Evolutionary conservation across 2,888 invertebrate species (phyloP), one percentile per base, ranked within the genome.

Genomic region (Neelides folsomi): DNA sequence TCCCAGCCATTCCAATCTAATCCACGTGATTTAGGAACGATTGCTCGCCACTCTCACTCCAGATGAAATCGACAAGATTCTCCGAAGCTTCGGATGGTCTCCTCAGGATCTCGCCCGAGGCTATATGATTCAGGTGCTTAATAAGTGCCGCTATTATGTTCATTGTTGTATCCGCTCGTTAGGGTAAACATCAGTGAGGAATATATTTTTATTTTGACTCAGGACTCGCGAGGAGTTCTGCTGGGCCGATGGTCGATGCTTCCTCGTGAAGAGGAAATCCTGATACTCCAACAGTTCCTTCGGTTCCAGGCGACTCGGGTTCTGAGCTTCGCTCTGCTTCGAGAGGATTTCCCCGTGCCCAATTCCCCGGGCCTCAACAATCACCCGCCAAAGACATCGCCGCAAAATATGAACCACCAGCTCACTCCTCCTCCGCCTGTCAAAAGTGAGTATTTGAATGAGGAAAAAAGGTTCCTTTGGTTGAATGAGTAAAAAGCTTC

Each of bases 221-320:
- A 88, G 87, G 86, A 87, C 75, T 78, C 82, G 66, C 80, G 83
- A 72, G 83, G 86, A 66, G 79, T 80, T 71, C 77, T 83, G 68
- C 77, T 88, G 72, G 87, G 87, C 76, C 80, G 83, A 77, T 90
- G 89, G 89, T 81, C 81, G 68, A 82, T 88, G 68, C 83, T 85
- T 70, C 83, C 83, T 66, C 77, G 81, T 67, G 85, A 88, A 70
- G 90, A 90, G 73, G 89, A 90, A 75, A 85, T 83, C 69, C 77
- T 89, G 73, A 87, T 89, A 64, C 77, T 92, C 63, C 88, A 89
- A 71, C 88, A 90, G 74, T 90, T 90, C 71, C 79, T 90, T 66
- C 79, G 88, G 66, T 85, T 89, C 67, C 85, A 85, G 67, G 88
- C 88, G 75, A 90, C 89, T 56, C 80, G 86, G 70, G 82, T 86